Percentiles rank a stretch among this genome's conserved stretches.
phyloP scores from a whole-genome alignment of 2,888 invertebrate species.

The Amphimallon solstitiale region DNA sequence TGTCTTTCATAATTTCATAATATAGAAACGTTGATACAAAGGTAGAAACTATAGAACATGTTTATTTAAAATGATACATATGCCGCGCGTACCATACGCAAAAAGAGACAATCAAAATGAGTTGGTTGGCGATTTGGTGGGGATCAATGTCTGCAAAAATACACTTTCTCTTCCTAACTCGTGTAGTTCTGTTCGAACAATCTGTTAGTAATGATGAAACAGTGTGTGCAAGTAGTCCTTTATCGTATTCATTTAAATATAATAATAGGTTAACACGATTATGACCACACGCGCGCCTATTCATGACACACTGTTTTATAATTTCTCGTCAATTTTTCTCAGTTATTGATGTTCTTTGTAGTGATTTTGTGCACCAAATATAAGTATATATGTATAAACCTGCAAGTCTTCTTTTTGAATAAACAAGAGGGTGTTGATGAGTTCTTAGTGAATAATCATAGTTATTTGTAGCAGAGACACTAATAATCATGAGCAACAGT shows the following conservation, averaged over 20 bases:
- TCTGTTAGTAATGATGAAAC: conserved; percentile 35
- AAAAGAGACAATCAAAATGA: too few species aligned
- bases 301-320: not conserved
- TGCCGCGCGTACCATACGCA: too few species aligned
- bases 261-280: too few species aligned
- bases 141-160: conserved; percentile 45
- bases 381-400: not conserved
- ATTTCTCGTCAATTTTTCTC: not conserved
- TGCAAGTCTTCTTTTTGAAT: conserved; percentile 20
- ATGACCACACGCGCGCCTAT: too few species aligned
- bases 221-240: conserved; percentile 17
- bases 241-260: not conserved
- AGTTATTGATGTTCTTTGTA: not conserved
- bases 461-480: conserved; percentile 2
- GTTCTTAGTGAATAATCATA: conserved; percentile 29
- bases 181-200: conserved; percentile 34
- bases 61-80: too few species aligned
- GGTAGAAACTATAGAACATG: too few species aligned
- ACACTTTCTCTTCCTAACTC: conserved; percentile 46
- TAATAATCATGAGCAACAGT: too few species aligned
- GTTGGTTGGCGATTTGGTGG: conserved; percentile 34
- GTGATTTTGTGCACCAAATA: not conserved
- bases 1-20: too few species aligned
- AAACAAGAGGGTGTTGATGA: conserved; percentile 40
- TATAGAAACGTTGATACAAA: too few species aligned